Percentiles rank a stretch among this genome's conserved stretches.
phyloP scores from a whole-genome alignment of 64 coral and sea anemone genomes.

The Hydrozoanthus tunicans region DNA sequence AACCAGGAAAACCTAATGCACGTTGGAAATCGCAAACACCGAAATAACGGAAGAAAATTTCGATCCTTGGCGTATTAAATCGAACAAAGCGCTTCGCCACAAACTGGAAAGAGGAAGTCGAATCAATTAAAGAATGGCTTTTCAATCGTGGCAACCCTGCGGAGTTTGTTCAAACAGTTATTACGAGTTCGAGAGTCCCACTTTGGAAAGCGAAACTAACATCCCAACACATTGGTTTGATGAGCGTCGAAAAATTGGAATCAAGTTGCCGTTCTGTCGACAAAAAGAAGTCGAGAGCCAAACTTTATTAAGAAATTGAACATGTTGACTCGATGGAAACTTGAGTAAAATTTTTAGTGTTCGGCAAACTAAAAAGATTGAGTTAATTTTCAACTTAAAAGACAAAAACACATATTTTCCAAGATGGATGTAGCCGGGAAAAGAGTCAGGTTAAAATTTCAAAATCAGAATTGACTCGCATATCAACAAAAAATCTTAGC shows the following conservation, averaged over 20 bases:
- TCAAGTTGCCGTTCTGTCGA: neutral
- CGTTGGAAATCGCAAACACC: neutral
- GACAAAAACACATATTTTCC: neutral
- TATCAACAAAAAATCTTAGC: neutral
- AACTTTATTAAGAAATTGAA: neutral
- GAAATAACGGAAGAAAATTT: neutral
- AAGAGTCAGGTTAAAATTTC: neutral
- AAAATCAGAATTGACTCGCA: neutral
- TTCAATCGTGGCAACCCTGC: neutral
- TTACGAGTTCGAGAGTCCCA: neutral
- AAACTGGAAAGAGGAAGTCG: neutral
- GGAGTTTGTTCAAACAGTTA: neutral
- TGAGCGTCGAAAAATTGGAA: neutral
- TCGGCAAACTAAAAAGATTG: neutral
- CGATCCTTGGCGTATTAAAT: neutral
- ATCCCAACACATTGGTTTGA: neutral
- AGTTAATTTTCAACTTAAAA: neutral
- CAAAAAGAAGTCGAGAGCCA: neutral
- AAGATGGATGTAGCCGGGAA: neutral
- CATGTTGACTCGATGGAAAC: neutral
- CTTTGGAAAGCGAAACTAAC: neutral
- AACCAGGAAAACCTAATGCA: neutral
- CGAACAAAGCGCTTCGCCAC: neutral
- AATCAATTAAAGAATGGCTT: neutral
- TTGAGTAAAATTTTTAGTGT: neutral